A percentile compares a stretch with the other conserved stretches of the same genome.
Evolutionary conservation across 2,113 vertebrate genomes (phyloP).

Genomic region (Clarias gariepinus): DNA sequence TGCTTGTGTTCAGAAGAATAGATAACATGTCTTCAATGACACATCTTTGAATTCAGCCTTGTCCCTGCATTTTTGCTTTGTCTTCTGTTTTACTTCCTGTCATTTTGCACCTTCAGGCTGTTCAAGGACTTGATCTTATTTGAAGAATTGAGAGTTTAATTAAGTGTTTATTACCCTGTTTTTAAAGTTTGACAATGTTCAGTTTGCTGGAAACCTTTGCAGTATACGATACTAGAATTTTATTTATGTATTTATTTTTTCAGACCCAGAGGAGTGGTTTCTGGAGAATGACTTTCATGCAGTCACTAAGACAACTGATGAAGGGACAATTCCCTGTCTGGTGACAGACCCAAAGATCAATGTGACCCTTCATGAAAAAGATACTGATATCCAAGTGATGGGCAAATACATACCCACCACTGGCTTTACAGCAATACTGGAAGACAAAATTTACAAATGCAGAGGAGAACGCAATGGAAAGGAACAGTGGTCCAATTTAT

Average conservation of each 20-base stretch:
- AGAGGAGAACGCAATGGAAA: conserved; percentile 77
- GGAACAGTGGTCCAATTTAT: conserved; percentile 80
- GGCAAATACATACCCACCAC: conserved; percentile 80
- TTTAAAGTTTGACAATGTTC: not conserved
- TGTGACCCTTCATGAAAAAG: conserved; percentile 84
- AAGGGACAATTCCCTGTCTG: conserved; percentile 84
- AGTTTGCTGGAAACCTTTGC: not conserved
- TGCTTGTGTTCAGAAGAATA: not conserved
- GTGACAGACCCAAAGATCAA: conserved; percentile 84
- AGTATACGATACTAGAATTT: not conserved
- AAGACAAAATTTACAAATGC: conserved; percentile 87
- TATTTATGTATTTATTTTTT: no score
- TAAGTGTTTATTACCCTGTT: not conserved
- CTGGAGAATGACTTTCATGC: conserved; percentile 74
- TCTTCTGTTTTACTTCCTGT: not conserved
- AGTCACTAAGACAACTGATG: conserved; percentile 79
- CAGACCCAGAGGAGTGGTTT: conserved; percentile 86
- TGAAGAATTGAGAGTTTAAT: not conserved
- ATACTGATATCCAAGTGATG: conserved; percentile 69
- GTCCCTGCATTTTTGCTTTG: not conserved
- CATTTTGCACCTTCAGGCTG: not conserved
- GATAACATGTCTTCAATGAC: not conserved
- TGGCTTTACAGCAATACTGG: conserved; percentile 83
- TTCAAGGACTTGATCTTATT: not conserved
- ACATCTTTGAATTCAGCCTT: not conserved